These are phyloP conservation scores for Parapsyche elsis DNA, from an alignment of 1,140 invertebrate genomes.

Conservation along the genomic window DNA sequence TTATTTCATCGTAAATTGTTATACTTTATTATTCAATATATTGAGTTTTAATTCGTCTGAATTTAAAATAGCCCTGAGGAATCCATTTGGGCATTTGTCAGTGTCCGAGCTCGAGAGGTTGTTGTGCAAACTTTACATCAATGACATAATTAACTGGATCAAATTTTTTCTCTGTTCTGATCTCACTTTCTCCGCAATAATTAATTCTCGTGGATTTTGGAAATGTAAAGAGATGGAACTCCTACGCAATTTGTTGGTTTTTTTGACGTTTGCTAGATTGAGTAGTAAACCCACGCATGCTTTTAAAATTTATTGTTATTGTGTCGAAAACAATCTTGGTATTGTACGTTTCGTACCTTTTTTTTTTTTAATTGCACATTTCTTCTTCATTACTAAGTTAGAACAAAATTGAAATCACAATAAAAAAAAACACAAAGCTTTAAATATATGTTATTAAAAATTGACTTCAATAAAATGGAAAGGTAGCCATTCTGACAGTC, in stretches of 20 bases:
- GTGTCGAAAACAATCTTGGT: too few species aligned
- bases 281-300: background rate
- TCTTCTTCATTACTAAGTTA: too few species aligned
- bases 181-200: slow-evolving; percentile 1
- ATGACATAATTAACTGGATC: slow-evolving; percentile 28
- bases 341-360: too few species aligned
- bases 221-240: background rate
- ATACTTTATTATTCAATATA: too few species aligned
- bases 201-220: background rate
- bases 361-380: too few species aligned
- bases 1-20: too few species aligned
- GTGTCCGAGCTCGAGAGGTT: background rate
- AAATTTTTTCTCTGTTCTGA: background rate
- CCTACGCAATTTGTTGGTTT: background rate
- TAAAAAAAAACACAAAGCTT: too few species aligned
- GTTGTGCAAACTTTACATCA: slow-evolving; percentile 22
- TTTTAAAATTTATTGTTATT: too few species aligned
- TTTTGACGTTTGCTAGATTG: too few species aligned
- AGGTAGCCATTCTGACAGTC: background rate
- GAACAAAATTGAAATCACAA: too few species aligned
- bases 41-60: background rate
- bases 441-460: background rate
- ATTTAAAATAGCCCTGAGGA: background rate
- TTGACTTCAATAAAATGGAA: background rate
- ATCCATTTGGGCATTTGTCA: background rate